Base-by-base conservation (phyloP, 2,113 vertebrate genomes). In the Orcinus orca region DNA sequence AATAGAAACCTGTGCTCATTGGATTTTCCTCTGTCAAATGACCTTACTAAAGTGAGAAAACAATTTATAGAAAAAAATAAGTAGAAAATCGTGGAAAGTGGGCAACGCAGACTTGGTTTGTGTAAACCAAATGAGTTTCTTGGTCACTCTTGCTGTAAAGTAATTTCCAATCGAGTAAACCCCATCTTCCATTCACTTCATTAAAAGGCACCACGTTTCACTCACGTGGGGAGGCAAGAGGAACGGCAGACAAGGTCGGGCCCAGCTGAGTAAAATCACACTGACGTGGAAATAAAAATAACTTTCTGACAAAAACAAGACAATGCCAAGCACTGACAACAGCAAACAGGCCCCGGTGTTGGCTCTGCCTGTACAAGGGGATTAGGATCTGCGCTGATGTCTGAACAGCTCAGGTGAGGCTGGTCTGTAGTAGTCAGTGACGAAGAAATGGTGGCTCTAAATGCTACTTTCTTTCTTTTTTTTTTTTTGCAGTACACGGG, bases 341-440 rank as follows among this genome's bases (percentile, higher is more conserved):
- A 31, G 20, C 38, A 21, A 41, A 62, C 2, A 62, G 74, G 13
- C 68, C 14, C 11, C 4, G 17, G 8, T 17, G 13, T 21, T 3
- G 13, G 62, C 67, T 83, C 63, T 33, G 38, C 20, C 36, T 9
- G 13, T 11, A 6, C 65, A 21, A 11, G 47, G 47, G n/a, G 15
- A 44, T 20, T 3, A 65, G 81, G 33, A 21, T 31, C 53, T 21
- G 33, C 0, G 0, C 41, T 31, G 3, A 31, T 2, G 11, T 6
- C 13, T 11, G 11, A 58, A 88, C 1, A 53, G 41, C 8, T n/a
- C 47, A 20, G 1, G 8, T 1, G 18, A 65, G n/a, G 73, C 2
- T 53, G 8, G 6, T 9, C 9, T 18, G 31, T 2, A 41, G 65
- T 1, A 9, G 25, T 23, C 0, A 55, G 7, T 58, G 15, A n/a